Evolutionary conservation across 2,888 invertebrate genomes (phyloP), one percentile per base, ranked within the genome.

Genomic region (Dynastes hyllus): DNA sequence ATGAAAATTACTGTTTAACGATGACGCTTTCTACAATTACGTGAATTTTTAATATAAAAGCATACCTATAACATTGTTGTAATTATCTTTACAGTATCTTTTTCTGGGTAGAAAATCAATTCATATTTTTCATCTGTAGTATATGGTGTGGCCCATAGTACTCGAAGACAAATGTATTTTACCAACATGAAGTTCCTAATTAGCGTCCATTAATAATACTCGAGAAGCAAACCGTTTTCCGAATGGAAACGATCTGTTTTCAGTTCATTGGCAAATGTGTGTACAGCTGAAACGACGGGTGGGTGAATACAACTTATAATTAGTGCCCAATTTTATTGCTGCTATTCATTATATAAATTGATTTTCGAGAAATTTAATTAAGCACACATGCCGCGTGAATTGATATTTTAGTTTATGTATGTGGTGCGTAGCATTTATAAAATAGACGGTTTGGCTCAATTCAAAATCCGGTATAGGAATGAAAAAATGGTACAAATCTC

Each of bases 281-380:
- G 22, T 58, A 22, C 22, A 58, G n/a, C 55, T 58, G 8, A 5
- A 2, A 3, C 55, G 22, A 8, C 55, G 55, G n/a, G 55, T 8
- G 55, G 55, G 22, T 58, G n/a, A 22, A 58, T 22, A 22, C 5
- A 5, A 27, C 3, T 53, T 16, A 22, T 58, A 58, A 58, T 58
- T 58, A 58, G 8, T 27, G 8, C 55, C 22, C 22, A 22, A 22
- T 58, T 58, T 27, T 58, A 58, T 22, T 22, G 5, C 22, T 2
- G 55, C 22, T 8, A 58, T 58, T 22, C 55, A 58, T 58, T 58
- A 58, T 8, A 22, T 8, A 22, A 58, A 58, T 58, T 58, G 55
- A 58, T 58, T 58, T 58, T 58, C 16, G 55, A 22, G 22, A 58
- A 58, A 58, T 58, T 58, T 58, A 58, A 58, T 58, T 58, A 58